Evolutionary conservation across 2,888 invertebrate genomes (phyloP).

Genomic region (Conomelus anceps): DNA sequence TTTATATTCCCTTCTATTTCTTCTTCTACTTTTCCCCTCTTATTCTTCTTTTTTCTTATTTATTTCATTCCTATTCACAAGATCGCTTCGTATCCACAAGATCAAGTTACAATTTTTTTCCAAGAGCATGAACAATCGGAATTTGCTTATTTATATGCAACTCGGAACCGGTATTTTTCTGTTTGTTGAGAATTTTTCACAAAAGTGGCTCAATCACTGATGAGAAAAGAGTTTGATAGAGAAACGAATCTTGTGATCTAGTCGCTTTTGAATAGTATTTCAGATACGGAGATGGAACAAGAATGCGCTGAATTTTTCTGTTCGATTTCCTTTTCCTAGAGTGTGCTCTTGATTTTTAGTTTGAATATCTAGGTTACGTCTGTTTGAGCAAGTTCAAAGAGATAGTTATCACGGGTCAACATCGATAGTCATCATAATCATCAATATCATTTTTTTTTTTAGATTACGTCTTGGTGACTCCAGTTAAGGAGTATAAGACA

Average conservation of each 20-base stretch:
- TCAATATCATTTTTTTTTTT: too few species aligned
- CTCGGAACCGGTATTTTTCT: not conserved
- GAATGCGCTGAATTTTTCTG: too few species aligned
- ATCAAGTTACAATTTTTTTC: not conserved
- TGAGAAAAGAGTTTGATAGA: not conserved
- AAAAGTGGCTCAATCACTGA: not conserved
- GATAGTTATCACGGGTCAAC: too few species aligned
- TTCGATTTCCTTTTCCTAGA: too few species aligned
- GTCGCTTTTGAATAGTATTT: too few species aligned
- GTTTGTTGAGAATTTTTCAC: not conserved
- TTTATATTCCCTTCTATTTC: not conserved
- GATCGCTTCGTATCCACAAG: not conserved
- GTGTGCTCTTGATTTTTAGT: too few species aligned
- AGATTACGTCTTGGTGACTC: too few species aligned
- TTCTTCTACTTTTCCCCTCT: not conserved
- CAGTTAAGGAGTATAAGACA: too few species aligned
- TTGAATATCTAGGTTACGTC: too few species aligned
- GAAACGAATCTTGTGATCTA: not conserved
- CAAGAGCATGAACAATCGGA: not conserved
- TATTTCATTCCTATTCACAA: not conserved
- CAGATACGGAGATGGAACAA: too few species aligned
- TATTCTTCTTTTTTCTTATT: not conserved
- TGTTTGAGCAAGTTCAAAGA: too few species aligned
- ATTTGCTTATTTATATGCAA: not conserved
- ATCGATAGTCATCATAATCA: too few species aligned